phyloP scores from a whole-genome alignment of 2,888 invertebrate species.

The Scotopteryx bipunctaria region DNA sequence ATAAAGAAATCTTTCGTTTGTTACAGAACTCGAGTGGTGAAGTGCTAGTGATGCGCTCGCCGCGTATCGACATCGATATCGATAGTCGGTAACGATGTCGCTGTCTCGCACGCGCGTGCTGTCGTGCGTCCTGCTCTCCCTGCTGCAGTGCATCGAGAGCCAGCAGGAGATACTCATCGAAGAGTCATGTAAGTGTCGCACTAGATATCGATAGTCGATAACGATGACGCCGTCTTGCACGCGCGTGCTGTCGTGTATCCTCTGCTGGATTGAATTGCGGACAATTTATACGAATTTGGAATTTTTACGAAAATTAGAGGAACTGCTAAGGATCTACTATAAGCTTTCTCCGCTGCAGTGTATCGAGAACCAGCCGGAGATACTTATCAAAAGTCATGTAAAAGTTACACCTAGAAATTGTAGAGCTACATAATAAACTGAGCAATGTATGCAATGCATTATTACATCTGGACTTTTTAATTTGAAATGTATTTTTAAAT shows the following conservation, averaged over 20 bases:
- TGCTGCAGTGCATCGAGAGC: constrained; percentile 63
- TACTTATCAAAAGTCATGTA: constrained; percentile 72
- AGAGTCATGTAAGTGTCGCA: constrained; percentile 65
- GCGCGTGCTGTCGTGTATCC: constrained; percentile 53
- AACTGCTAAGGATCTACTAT: too few species aligned
- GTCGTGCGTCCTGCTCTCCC: constrained; percentile 53
- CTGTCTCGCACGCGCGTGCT: constrained; percentile 52
- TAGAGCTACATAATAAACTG: too few species aligned
- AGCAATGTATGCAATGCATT: too few species aligned
- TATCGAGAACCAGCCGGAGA: constrained; percentile 67
- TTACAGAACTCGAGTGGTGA: constrained; percentile 23
- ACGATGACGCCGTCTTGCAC: constrained; percentile 53
- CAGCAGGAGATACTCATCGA: constrained; percentile 73
- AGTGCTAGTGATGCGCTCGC: constrained; percentile 28
- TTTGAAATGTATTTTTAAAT: too few species aligned
- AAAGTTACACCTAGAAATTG: too few species aligned
- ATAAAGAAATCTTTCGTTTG: constrained; percentile 11
- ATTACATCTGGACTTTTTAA: too few species aligned
- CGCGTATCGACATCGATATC: not conserved
- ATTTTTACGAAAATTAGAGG: too few species aligned
- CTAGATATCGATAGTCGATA: constrained; percentile 13
- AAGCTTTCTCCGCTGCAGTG: constrained; percentile 58
- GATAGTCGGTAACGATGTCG: constrained; percentile 45
- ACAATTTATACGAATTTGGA: too few species aligned
- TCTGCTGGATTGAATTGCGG: too few species aligned